Evolutionary conservation across 2,888 invertebrate genomes (phyloP), one percentile per base, ranked within the genome.

Genomic region (Tetheella fluctuosa): DNA sequence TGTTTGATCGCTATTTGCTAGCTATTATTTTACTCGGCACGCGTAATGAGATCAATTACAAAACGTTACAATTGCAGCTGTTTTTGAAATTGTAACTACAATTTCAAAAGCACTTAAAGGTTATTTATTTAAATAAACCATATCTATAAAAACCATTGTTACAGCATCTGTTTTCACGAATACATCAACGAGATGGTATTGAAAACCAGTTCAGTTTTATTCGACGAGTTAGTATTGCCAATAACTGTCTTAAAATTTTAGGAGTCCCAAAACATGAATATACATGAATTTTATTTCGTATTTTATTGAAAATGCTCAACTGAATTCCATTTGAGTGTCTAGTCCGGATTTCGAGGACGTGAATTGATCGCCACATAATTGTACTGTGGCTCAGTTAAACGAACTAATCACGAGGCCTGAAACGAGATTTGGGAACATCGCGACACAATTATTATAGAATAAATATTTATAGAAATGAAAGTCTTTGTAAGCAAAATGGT

Each of bases 341-440:
- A 48, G 48, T 48, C 48, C 20, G 20, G 15, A 17, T 10, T 10
- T 48, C 5, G 20, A 20, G 20, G 20, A 48, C 20, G 48, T 48
- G 48, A 48, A 48, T 48, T 48, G 20, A 48, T 48, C 15, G 48
- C 17, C 48, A 48, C 12, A 48, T 48, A 48, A 20, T 48, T 48
- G 48, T 20, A 4, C 39, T 39, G 48, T 48, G 48, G 48, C 10
- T 48, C 48, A 48, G 48, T 48, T 42, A 48, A 48, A 20, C 20
- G 20, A 48, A 10, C 20, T 48, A 48, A 48, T 48, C 42, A 48
- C 17, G 48, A 8, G 48, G 17, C 17, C n/a, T 17, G 6, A 17
- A 39, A 39, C 17, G 17, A 48, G 42, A 10, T 48, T 17, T 2
- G 17, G 1, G 17, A 48, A 48, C n/a, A n/a, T 20, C n/a, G n/a